These are phyloP conservation scores for Sardinella longiceps DNA, from an alignment of 2,797 vertebrate species.

Conservation along the genomic window DNA sequence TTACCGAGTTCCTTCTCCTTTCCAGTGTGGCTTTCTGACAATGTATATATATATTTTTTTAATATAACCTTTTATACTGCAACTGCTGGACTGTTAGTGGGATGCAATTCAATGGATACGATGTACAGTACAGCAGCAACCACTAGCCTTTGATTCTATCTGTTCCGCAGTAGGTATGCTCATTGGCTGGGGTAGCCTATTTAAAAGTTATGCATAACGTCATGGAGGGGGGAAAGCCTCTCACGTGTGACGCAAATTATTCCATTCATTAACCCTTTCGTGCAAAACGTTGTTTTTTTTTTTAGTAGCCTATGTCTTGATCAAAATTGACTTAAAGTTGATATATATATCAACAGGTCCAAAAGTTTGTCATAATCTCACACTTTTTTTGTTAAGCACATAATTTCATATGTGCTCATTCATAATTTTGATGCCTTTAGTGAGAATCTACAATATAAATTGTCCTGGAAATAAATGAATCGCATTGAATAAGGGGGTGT, in stretches of 20 bases:
- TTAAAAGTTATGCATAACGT: not conserved
- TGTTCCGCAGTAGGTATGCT: not conserved
- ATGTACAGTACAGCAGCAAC: not conserved
- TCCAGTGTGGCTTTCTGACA: not conserved
- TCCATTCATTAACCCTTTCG: not conserved
- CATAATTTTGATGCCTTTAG: too few relatives aligned
- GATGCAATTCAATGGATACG: not conserved
- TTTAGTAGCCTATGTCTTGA: too few relatives aligned
- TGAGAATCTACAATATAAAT: too few relatives aligned
- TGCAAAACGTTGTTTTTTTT: too few relatives aligned
- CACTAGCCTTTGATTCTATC: not conserved
- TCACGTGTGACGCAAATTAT: not conserved
- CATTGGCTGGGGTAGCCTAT: not conserved
- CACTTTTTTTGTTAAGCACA: too few relatives aligned
- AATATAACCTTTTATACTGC: not conserved
- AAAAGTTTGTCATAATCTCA: too few relatives aligned
- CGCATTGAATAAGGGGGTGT: too few relatives aligned
- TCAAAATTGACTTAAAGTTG: too few relatives aligned
- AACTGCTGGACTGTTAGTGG: not conserved
- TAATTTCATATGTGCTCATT: too few relatives aligned
- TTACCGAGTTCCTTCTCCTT: not conserved
- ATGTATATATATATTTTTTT: not conserved
- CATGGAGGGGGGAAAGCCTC: not conserved
- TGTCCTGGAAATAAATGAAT: too few relatives aligned
- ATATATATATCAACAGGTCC: too few relatives aligned